Evolutionary conservation across 2,113 vertebrate genomes (phyloP), one percentile per base, ranked within the genome.

Genomic region (Corythoichthys haematopterus): DNA sequence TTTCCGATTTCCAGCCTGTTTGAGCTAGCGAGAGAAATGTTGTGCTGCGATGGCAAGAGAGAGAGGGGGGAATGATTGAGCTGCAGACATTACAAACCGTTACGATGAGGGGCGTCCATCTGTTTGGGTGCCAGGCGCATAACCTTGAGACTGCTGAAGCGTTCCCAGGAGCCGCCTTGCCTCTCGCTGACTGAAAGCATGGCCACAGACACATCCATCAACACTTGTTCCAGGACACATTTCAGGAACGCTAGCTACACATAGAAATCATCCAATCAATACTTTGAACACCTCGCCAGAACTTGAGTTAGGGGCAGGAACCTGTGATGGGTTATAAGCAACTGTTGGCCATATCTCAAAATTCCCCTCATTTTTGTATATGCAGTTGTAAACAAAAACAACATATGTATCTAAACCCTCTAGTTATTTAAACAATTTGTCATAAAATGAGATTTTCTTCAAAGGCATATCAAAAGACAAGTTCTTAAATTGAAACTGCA

Each of bases 191-290:
- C 82, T 59, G 61, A 68, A 61, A 69, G 74, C 77, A 60, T 61
- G 4, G 63, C 78, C 57, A 50, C 74, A 84, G 80, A 84, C 79
- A 8, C 84, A 88, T 88, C 81, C 84, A 90, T 90, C 88, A 88
- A 78, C 78, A 63, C 80, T 35, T 79, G 76, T 84, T 83, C 72
- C 68, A 15, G 72, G 84, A 84, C 85, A 87, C 81, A 71, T 83
- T 78, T 80, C 63, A 76, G 65, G 47, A 56, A 67, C 46, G 4
- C 48, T 20, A 35, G 74, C 77, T 81, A 77, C 84, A 85, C 85
- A 82, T 82, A 88, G 82, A 88, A 88, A 88, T 86, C 83, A 87
- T 76, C 78, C 77, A 70, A 85, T 88, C 88, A 78, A 85, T 88
- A 80, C 64, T 66, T 64, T 59, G 36, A 70, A 61, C 10, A 4